Base-by-base conservation (phyloP, 1,140 invertebrate species). In the Campoletis sonorensis region DNA sequence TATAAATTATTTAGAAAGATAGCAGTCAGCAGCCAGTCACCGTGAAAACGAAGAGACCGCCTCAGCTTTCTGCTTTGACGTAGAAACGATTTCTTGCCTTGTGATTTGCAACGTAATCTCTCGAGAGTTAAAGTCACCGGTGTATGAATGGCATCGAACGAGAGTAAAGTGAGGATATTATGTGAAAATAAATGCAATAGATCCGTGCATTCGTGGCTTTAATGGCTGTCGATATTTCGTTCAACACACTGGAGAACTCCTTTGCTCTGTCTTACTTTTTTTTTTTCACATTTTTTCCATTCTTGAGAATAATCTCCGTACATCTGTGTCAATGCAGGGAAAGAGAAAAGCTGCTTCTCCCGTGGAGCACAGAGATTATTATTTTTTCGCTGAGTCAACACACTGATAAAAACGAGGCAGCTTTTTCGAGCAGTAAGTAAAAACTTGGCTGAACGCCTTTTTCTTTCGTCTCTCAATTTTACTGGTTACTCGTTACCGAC, bases 1-100 rank as follows among this genome's bases (percentile, higher is more conserved):
- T 45, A 45, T 13, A 10, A 10, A 45, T 45, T 33, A 61, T 27
- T 16, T 13, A 77, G 82, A 84, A 64, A 73, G 40, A 80, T 54
- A 45, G 40, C 27, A 27, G 51, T 26, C 70, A 45, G 40, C 40
- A 45, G 40, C 13, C 40, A 45, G 40, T 79, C 72, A 85, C 82
- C 85, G 82, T 86, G 77, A 86, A 86, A 86, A 86, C 84, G 79
- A 61, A 64, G 61, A 64, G 61, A 64, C 61, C 27, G 23, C 61
- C 61, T 64, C 40, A 45, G 61, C 61, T 40, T 45, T 33, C 37
- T 84, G 75, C 81, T 85, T 79, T 84, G 84, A 86, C 84, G 84
- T 79, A 82, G 85, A 86, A 86, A 86, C 84, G 77, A 86, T 86
- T 86, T 84, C 80, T 81, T 26, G 61, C n/a, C n/a, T 64, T 23